These are phyloP conservation scores for Greenwoodochromis staneri DNA, from an alignment of 2,113 vertebrate genomes.

Conservation along the genomic window DNA sequence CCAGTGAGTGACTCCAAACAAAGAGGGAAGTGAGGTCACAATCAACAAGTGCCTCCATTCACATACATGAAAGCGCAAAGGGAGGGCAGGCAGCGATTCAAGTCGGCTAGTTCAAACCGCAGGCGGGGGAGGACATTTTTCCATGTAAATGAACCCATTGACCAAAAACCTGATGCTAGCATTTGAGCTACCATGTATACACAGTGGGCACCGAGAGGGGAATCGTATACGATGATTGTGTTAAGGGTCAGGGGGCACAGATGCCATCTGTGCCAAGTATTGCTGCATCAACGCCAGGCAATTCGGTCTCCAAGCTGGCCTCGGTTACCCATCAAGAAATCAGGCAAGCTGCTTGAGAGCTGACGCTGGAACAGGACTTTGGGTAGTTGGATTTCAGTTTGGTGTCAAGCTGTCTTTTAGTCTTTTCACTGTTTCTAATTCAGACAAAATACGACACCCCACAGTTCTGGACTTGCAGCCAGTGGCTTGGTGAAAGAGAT, in stretches of 20 bases:
- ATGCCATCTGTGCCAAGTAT: conserved; percentile 49
- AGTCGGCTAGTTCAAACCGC: conserved; percentile 63
- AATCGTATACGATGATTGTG: conserved; percentile 54
- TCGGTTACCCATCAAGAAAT: conserved; percentile 21
- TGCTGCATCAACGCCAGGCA: conserved; percentile 38
- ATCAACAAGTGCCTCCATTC: conserved; percentile 68
- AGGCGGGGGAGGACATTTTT: conserved; percentile 61
- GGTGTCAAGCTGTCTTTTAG: conserved; percentile 22
- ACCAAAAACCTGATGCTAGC: conserved; percentile 55
- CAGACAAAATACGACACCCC: conserved; percentile 28
- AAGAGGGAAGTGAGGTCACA: conserved; percentile 68
- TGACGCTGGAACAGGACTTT: background rate
- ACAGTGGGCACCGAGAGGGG: conserved; percentile 53
- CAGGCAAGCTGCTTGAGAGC: background rate
- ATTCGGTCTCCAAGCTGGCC: background rate
- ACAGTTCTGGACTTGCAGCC: background rate
- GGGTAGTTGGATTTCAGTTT: conserved; percentile 22
- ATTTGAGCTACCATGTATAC: conserved; percentile 60
- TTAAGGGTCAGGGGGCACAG: conserved; percentile 40
- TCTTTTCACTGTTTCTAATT: conserved; percentile 23
- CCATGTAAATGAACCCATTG: conserved; percentile 68
- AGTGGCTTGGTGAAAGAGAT: conserved; percentile 16
- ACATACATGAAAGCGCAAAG: conserved; percentile 69
- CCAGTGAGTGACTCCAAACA: conserved; percentile 64
- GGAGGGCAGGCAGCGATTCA: conserved; percentile 56